Evolutionary conservation across 2,797 vertebrate genomes (phyloP).

Genomic region (Sorex maritimensis): DNA sequence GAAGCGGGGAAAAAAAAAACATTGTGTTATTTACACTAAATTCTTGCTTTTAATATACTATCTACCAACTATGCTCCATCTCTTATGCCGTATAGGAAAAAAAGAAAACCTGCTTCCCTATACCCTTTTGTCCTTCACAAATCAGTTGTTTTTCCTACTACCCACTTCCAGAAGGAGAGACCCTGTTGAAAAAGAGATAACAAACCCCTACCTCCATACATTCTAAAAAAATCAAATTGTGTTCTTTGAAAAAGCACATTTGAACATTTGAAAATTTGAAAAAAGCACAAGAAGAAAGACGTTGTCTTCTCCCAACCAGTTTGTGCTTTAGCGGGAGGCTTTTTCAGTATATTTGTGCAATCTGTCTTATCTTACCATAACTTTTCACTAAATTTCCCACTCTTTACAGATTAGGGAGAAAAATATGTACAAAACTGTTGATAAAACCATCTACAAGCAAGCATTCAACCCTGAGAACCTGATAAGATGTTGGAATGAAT

Average conservation of each 20-base stretch:
- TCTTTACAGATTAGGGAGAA: constrained; percentile 93
- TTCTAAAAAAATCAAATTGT: background rate
- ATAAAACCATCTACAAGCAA: constrained; percentile 93
- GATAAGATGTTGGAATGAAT: constrained; percentile 93
- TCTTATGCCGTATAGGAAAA: background rate
- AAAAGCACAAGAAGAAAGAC: background rate
- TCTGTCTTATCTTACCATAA: background rate
- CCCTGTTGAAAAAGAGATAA: constrained; percentile 23
- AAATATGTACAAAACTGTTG: constrained; percentile 94
- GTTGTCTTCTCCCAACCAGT: background rate
- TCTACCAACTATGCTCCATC: background rate
- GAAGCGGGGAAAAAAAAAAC: too few relatives aligned
- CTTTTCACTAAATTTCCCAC: constrained; percentile 41
- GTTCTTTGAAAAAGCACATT: too few relatives aligned
- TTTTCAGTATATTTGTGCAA: background rate
- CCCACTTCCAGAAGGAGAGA: background rate
- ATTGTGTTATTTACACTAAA: background rate
- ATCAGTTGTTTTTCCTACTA: background rate
- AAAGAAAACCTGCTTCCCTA: background rate
- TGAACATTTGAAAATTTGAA: background rate
- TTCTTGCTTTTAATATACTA: background rate
- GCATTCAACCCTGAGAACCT: constrained; percentile 92
- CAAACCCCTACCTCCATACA: background rate
- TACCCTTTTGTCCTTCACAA: background rate
- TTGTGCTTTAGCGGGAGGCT: background rate